phyloP scores from a whole-genome alignment of 92 coral and sea anemone species.

The Galaxea fascicularis region DNA sequence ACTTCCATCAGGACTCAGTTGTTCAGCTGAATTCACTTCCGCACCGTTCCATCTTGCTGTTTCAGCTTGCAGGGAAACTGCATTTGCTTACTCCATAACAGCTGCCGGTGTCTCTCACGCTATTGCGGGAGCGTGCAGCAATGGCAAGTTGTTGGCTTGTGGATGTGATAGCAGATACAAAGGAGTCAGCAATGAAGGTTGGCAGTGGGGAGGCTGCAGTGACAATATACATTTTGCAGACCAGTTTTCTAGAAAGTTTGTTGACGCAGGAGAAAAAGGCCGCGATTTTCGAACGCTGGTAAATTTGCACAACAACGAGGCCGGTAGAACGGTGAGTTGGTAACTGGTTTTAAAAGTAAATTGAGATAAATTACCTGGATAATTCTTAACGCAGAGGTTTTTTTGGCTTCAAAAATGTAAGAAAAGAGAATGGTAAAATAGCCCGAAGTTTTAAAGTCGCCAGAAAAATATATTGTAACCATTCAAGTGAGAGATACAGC shows the following conservation, averaged over 20 bases:
- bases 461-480: too few relatives aligned
- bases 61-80: slow-evolving; percentile 95
- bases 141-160: slow-evolving; percentile 78
- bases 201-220: slow-evolving; percentile 99
- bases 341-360: neutral
- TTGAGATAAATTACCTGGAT: neutral
- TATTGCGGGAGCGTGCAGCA: slow-evolving; percentile 93
- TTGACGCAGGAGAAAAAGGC: slow-evolving; percentile 89
- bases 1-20: too few relatives aligned
- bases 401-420: neutral
- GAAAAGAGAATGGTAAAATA: too few relatives aligned
- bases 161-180: slow-evolving; percentile 85
- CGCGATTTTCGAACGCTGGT: slow-evolving; percentile 90
- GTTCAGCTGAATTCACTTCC: neutral
- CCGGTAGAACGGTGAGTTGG: slow-evolving; percentile 91
- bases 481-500: neutral
- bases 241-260: slow-evolving; percentile 88
- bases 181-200: slow-evolving; percentile 90
- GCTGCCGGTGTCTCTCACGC: slow-evolving; percentile 95
- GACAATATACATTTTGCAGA: slow-evolving; percentile 97
- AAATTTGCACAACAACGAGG: slow-evolving; percentile 96
- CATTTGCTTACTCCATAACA: slow-evolving; percentile 92
- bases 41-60: neutral
- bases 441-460: too few relatives aligned
- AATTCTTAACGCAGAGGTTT: neutral